Evolutionary conservation across 92 coral and sea anemone genomes (phyloP).

Genomic region (Siderastrea siderea): DNA sequence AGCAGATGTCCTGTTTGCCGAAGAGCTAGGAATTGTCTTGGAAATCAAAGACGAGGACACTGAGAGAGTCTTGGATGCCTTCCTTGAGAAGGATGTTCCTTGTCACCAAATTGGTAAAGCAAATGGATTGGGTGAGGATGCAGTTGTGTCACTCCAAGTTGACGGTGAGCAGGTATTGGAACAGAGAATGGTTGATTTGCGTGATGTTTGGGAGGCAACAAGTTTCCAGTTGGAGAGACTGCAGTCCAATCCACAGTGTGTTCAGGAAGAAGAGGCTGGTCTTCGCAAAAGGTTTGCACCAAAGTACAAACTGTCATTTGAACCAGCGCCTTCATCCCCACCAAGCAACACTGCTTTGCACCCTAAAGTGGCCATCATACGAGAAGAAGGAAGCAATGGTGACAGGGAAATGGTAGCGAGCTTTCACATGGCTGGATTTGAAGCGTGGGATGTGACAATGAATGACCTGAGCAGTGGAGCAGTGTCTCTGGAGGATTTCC

Average conservation of each 20-base stretch:
- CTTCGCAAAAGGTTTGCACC: slow-evolving; percentile 86
- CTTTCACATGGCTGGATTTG: slow-evolving; percentile 95
- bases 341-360: slow-evolving; percentile 12
- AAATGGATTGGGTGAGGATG: slow-evolving; percentile 75
- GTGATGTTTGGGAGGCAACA: slow-evolving; percentile 98
- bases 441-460: slow-evolving; percentile 98
- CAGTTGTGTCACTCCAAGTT: slow-evolving; percentile 75
- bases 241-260: slow-evolving; percentile 95
- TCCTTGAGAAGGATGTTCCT: slow-evolving; percentile 67
- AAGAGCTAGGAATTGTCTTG: slow-evolving; percentile 93
- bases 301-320: slow-evolving; percentile 77
- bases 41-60: slow-evolving; percentile 80
- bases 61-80: slow-evolving; percentile 72
- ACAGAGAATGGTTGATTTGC: slow-evolving; percentile 90
- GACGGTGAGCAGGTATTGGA: slow-evolving; percentile 84
- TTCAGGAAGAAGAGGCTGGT: slow-evolving; percentile 84
- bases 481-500: slow-evolving; percentile 83
- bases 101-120: slow-evolving; percentile 85
- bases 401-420: slow-evolving; percentile 98
- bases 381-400: slow-evolving; percentile 99
- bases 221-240: slow-evolving; percentile 95
- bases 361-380: slow-evolving; percentile 92
- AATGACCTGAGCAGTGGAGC: slow-evolving; percentile 88
- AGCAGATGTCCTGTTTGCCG: slow-evolving; percentile 85
- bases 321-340: slow-evolving; percentile 63